Conservation (phyloP, 2,113 vertebrate genomes). For the Corapipo altera region DNA sequence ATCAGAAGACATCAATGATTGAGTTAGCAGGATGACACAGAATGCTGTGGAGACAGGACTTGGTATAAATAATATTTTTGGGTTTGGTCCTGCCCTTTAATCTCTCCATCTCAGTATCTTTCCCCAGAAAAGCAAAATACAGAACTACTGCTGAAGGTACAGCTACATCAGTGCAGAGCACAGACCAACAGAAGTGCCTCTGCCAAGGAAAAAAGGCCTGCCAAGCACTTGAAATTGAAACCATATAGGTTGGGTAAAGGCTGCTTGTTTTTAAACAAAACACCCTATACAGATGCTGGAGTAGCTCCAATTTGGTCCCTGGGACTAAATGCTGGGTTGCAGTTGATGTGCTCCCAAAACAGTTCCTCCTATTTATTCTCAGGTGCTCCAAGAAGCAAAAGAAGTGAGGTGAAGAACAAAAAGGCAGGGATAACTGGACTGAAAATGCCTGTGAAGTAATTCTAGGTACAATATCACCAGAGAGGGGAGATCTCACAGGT, state of each 20-base stretch:
- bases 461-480: background rate
- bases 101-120: background rate
- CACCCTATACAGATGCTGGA: background rate
- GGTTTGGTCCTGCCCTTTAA: background rate
- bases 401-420: background rate
- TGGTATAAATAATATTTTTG: background rate
- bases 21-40: background rate
- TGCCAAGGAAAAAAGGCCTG: background rate
- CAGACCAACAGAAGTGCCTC: background rate
- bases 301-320: background rate
- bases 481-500: background rate
- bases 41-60: background rate
- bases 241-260: background rate
- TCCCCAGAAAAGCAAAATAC: background rate
- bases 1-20: background rate
- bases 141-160: background rate
- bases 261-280: background rate
- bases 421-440: background rate
- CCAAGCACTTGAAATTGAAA: background rate
- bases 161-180: background rate
- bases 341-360: background rate
- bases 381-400: background rate
- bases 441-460: background rate
- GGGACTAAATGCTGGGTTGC: background rate
- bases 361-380: background rate